These are phyloP conservation scores for Patella depressa DNA, from an alignment of 2,888 invertebrate genomes.

Conservation along the genomic window DNA sequence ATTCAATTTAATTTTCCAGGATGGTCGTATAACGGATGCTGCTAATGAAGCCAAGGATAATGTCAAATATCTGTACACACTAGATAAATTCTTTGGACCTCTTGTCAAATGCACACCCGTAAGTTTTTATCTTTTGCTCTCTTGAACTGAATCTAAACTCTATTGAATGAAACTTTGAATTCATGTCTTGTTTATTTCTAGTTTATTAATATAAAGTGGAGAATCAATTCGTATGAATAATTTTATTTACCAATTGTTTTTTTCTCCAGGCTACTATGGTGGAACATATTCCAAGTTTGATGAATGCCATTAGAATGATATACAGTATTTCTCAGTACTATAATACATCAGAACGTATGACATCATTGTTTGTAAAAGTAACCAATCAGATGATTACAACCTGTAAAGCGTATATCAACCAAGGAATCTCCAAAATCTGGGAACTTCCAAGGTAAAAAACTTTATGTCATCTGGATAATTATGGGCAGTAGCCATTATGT, in stretches of 20 bases:
- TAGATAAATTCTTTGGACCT: slow-evolving; percentile 95
- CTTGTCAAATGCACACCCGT: slow-evolving; percentile 93
- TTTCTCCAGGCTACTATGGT: slow-evolving; percentile 82
- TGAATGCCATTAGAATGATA: slow-evolving; percentile 93
- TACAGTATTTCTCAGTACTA: slow-evolving; percentile 96
- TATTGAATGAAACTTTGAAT: not conserved
- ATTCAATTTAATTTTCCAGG: slow-evolving; percentile 68
- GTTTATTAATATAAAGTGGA: not conserved
- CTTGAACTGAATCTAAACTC: not conserved
- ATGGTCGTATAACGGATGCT: slow-evolving; percentile 92
- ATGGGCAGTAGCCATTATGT: no score
- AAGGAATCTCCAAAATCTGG: slow-evolving; percentile 86
- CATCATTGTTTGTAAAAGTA: slow-evolving; percentile 96
- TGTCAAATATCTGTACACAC: slow-evolving; percentile 92
- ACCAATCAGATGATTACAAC: slow-evolving; percentile 99
- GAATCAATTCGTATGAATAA: not conserved
- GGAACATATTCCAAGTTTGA: slow-evolving; percentile 87
- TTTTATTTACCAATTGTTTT: slow-evolving; percentile 13
- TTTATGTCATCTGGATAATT: no score
- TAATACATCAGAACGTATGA: slow-evolving; percentile 95
- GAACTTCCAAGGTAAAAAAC: slow-evolving; percentile 81
- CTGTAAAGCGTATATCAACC: slow-evolving; percentile 89
- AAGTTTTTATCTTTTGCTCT: slow-evolving; percentile 55
- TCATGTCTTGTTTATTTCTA: not conserved
- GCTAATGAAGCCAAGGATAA: slow-evolving; percentile 97